These are phyloP conservation scores for Scaeva pyrastri DNA, from an alignment of 2,888 invertebrate species.

Conservation along the genomic window DNA sequence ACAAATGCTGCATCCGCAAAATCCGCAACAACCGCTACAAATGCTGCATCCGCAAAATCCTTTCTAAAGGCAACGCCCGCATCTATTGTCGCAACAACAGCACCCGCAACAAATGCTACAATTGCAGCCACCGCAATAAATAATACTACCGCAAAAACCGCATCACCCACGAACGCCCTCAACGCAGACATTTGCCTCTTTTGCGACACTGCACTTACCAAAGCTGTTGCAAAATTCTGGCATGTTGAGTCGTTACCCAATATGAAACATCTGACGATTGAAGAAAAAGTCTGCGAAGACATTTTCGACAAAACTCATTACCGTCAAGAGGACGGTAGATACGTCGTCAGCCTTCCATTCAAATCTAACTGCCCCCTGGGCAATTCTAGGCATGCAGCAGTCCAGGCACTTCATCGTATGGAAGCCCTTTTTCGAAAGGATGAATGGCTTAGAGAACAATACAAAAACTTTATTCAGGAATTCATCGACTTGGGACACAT, in stretches of 20 bases:
- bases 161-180: background rate
- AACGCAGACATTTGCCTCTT: background rate
- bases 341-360: conserved; percentile 33
- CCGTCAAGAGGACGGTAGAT: conserved; percentile 37
- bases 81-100: background rate
- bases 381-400: conserved; percentile 16
- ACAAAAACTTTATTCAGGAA: conserved; percentile 33
- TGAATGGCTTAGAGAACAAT: background rate
- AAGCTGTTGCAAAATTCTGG: conserved; percentile 38
- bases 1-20: too few species aligned
- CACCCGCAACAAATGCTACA: background rate
- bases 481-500: conserved; percentile 47
- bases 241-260: background rate
- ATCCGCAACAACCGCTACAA: background rate
- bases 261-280: background rate
- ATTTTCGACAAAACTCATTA: conserved; percentile 14
- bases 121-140: background rate
- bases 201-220: conserved; percentile 14
- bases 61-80: background rate
- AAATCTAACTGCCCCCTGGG: conserved; percentile 13
- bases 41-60: background rate
- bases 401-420: conserved; percentile 19
- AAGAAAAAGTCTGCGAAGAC: conserved; percentile 33
- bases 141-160: background rate
- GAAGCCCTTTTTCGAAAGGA: conserved; percentile 17